phyloP scores from a whole-genome alignment of 2,888 invertebrate genomes.

The Germaria angustata region DNA sequence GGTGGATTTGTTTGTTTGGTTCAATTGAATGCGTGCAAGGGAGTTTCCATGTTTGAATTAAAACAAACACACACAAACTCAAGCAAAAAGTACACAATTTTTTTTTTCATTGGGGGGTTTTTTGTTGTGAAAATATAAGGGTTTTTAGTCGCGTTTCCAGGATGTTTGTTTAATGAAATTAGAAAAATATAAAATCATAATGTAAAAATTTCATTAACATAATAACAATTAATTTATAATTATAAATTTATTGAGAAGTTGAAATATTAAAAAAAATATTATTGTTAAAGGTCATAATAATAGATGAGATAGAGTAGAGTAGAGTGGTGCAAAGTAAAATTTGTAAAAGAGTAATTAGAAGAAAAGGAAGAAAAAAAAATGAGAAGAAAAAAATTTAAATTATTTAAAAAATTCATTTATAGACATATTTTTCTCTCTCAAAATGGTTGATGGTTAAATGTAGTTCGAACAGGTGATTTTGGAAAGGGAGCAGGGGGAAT shows the following conservation, averaged over 20 bases:
- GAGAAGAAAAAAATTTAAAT: slow-evolving; percentile 30
- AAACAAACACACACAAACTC: slow-evolving; percentile 38
- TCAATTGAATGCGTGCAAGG: slow-evolving; percentile 13
- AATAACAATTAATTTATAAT: slow-evolving; percentile 11
- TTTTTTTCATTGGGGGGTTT: neutral
- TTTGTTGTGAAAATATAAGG: neutral
- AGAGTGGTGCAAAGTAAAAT: slow-evolving; percentile 27
- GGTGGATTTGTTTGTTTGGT: slow-evolving; percentile 19
- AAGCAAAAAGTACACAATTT: slow-evolving; percentile 40
- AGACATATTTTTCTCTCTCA: neutral
- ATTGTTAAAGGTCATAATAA: neutral
- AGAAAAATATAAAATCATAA: slow-evolving; percentile 17
- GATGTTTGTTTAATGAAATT: slow-evolving; percentile 36
- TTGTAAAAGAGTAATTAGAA: slow-evolving; percentile 41
- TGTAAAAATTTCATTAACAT: neutral
- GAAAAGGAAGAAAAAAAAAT: slow-evolving; percentile 53
- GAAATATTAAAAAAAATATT: neutral
- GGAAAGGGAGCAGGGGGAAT: neutral
- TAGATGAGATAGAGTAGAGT: neutral
- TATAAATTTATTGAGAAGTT: neutral
- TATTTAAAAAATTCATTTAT: slow-evolving; percentile 24
- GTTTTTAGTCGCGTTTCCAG: slow-evolving; percentile 25
- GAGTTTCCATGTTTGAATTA: slow-evolving; percentile 29
- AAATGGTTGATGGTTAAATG: neutral
- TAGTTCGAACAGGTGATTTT: neutral